Conservation (phyloP, 2,888 invertebrate genomes). For the Xestia rhomboidea region DNA sequence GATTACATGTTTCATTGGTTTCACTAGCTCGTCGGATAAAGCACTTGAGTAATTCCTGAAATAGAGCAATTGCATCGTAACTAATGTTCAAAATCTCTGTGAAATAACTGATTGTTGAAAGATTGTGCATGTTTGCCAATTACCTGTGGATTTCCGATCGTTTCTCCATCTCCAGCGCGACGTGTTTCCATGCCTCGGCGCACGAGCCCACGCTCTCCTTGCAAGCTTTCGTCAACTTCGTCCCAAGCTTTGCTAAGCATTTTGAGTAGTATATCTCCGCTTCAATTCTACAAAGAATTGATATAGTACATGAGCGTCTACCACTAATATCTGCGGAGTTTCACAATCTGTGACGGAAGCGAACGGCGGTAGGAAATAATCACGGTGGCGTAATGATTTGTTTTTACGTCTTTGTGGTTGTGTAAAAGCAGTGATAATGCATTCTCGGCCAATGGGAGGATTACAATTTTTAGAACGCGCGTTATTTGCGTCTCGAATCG, state of each 20-base stretch:
- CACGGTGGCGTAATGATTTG: conserved; percentile 70
- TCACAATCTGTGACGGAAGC: conserved; percentile 66
- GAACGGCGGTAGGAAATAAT: conserved; percentile 67
- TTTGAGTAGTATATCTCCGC: conserved; percentile 97
- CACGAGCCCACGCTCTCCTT: conserved; percentile 94
- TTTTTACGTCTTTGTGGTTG: conserved; percentile 71
- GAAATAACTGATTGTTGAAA: conserved; percentile 42
- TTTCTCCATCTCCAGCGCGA: conserved; percentile 97
- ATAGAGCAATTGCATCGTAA: conserved; percentile 64
- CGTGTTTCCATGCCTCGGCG: conserved; percentile 97
- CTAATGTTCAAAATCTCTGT: conserved; percentile 42
- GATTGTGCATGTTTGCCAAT: conserved; percentile 18
- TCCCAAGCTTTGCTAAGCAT: conserved; percentile 96
- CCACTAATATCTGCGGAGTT: conserved; percentile 41
- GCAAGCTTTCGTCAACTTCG: conserved; percentile 95
- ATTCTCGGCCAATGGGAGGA: conserved; percentile 72
- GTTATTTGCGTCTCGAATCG: conserved; percentile 76
- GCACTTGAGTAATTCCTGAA: conserved; percentile 94
- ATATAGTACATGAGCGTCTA: conserved; percentile 42
- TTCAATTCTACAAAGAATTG: conserved; percentile 93
- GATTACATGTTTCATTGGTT: conserved; percentile 94
- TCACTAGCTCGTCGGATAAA: conserved; percentile 96
- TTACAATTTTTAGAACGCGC: conserved; percentile 73
- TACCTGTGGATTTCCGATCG: conserved; percentile 97
- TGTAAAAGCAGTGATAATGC: conserved; percentile 73